phyloP scores from a whole-genome alignment of 1,140 invertebrate genomes.

The Himalopsyche phryganea region DNA sequence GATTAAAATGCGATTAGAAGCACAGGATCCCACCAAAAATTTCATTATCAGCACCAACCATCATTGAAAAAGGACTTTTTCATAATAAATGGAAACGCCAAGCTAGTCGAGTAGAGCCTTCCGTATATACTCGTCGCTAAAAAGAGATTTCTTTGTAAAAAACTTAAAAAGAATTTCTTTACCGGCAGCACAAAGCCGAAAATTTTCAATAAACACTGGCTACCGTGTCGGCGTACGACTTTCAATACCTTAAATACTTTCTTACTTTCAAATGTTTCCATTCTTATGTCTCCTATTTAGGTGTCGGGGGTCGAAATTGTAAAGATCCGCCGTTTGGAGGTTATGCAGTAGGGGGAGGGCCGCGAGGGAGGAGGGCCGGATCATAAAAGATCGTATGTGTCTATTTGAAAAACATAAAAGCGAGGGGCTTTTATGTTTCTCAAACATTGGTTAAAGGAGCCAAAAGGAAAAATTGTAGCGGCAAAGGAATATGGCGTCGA shows the following conservation, averaged over 20 bases:
- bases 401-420: slow-evolving; percentile 35
- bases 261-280: slow-evolving; percentile 35
- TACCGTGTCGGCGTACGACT: slow-evolving; percentile 27
- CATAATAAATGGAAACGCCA: not conserved
- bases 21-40: too few relatives aligned
- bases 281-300: slow-evolving; percentile 32
- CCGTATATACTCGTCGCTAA: not conserved
- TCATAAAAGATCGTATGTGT: slow-evolving; percentile 35
- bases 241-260: slow-evolving; percentile 35
- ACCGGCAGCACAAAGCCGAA: slow-evolving; percentile 27
- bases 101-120: not conserved
- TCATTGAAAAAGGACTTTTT: too few relatives aligned
- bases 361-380: slow-evolving; percentile 15
- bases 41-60: too few relatives aligned
- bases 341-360: slow-evolving; percentile 5
- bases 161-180: slow-evolving; percentile 32
- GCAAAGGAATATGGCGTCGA: slow-evolving; percentile 21
- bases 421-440: slow-evolving; percentile 34
- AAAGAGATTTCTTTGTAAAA: slow-evolving; percentile 25
- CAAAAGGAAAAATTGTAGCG: slow-evolving; percentile 26
- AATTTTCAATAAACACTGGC: slow-evolving; percentile 35
- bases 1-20: too few relatives aligned
- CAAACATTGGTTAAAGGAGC: slow-evolving; percentile 34
- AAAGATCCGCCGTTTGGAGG: slow-evolving; percentile 7
- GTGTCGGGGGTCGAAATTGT: slow-evolving; percentile 28